Percentiles rank a stretch among this genome's conserved stretches.
Conservation (phyloP, 2,888 invertebrate genomes). For the Apamea monoglypha region DNA sequence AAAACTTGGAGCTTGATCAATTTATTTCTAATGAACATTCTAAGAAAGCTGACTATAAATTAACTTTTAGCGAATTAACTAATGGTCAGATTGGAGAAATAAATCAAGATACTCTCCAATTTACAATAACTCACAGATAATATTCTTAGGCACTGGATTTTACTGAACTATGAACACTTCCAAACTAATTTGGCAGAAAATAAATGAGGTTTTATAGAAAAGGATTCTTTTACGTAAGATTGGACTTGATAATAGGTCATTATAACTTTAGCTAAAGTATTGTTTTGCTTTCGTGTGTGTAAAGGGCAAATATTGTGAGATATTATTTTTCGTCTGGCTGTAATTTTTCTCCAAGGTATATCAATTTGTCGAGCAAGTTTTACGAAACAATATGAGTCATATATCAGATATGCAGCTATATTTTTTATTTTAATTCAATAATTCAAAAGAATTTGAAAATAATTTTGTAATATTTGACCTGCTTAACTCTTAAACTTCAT, state of each 20-base stretch:
- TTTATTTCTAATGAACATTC: not conserved
- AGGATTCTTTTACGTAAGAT: not conserved
- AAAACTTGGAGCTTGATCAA: not conserved
- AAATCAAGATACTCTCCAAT: conserved; percentile 26
- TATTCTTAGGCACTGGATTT: conserved; percentile 6
- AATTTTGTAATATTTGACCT: not conserved
- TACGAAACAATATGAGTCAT: not conserved
- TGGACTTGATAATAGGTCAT: conserved; percentile 32
- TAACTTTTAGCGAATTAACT: not conserved
- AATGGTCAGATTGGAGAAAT: conserved; percentile 18
- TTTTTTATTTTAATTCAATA: conserved; percentile 4
- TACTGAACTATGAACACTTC: conserved; percentile 10
- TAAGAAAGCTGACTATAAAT: conserved; percentile 2
- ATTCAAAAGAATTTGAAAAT: not conserved
- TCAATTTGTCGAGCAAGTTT: conserved; percentile 9
- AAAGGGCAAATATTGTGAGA: not conserved
- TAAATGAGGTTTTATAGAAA: conserved; percentile 20
- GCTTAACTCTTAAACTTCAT: not conserved
- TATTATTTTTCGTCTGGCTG: not conserved
- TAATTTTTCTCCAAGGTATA: conserved; percentile 3
- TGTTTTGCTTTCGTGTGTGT: not conserved
- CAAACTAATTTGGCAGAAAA: conserved; percentile 37
- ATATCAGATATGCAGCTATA: not conserved
- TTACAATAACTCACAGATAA: conserved; percentile 26
- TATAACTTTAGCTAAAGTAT: conserved; percentile 15